Percentiles rank a stretch among this genome's conserved stretches.
phyloP scores from a whole-genome alignment of 2,888 invertebrate species.

The Malthinus seriepunctatus region DNA sequence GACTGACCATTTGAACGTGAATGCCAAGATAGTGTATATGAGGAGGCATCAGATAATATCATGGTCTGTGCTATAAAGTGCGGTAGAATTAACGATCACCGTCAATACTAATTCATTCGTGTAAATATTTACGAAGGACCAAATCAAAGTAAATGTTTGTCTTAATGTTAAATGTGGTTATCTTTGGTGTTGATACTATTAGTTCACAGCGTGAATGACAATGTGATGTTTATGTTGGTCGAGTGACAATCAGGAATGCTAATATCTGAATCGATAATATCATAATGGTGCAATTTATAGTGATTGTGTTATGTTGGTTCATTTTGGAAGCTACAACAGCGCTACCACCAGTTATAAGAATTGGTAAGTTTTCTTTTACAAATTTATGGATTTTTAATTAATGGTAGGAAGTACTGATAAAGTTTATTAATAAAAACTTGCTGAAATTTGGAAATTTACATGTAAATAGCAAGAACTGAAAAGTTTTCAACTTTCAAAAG shows the following conservation, averaged over 20 bases:
- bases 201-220: constrained; percentile 33
- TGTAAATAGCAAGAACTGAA: no score
- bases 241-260: constrained; percentile 38
- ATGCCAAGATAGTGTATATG: constrained; percentile 14
- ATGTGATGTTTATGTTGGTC: constrained; percentile 34
- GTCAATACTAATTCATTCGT: constrained; percentile 38
- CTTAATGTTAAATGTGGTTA: constrained; percentile 38
- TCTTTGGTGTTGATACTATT: constrained; percentile 38
- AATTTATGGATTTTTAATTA: not conserved
- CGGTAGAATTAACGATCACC: constrained; percentile 37
- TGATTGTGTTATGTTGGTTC: constrained; percentile 39
- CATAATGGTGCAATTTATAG: constrained; percentile 37
- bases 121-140: constrained; percentile 41
- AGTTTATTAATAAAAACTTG: not conserved
- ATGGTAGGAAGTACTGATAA: not conserved
- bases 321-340: constrained; percentile 53
- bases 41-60: constrained; percentile 6
- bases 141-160: constrained; percentile 40
- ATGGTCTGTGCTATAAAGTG: constrained; percentile 28
- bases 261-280: constrained; percentile 33
- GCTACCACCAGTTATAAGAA: constrained; percentile 67
- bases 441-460: not conserved
- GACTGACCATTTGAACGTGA: constrained; percentile 21
- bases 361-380: constrained; percentile 57
- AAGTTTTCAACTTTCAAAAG: no score